Percentiles rank a stretch among this genome's conserved stretches.
These are phyloP conservation scores for Saxicola maurus DNA, from an alignment of 2,797 vertebrate genomes.

Conservation along the genomic window DNA sequence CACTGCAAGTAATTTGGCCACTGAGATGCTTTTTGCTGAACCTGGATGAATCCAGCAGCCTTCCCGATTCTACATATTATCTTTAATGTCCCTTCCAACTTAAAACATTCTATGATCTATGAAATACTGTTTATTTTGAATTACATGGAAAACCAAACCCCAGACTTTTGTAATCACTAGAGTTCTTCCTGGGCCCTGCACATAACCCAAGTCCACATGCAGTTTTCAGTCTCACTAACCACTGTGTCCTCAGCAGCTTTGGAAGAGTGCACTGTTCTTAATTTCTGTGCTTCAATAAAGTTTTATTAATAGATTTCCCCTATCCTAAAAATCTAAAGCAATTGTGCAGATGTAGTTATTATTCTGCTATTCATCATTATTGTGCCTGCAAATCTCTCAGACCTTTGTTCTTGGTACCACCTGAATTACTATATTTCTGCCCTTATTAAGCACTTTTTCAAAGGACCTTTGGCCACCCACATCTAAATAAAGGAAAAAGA, in stretches of 20 bases:
- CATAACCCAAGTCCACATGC: background rate
- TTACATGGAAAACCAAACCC: background rate
- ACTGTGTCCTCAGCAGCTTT: background rate
- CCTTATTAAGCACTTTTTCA: background rate
- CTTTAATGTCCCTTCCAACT: background rate
- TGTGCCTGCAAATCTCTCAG: background rate
- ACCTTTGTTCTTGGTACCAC: background rate
- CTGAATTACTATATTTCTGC: background rate
- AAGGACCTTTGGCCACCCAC: background rate
- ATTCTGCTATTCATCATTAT: background rate
- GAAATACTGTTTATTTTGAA: background rate
- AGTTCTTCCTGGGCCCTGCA: background rate
- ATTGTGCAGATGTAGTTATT: background rate
- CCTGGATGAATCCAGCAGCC: background rate
- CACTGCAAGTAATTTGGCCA: fast-evolving
- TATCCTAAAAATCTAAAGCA: background rate
- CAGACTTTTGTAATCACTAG: background rate
- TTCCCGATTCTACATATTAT: background rate
- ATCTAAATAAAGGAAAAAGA: background rate
- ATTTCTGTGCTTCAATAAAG: background rate
- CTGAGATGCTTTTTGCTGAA: background rate
- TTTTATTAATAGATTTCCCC: background rate
- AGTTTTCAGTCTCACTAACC: background rate
- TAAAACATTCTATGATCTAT: background rate
- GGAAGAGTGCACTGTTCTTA: background rate